phyloP scores from a whole-genome alignment of 2,113 vertebrate genomes.

The Seriola aureovittata region DNA sequence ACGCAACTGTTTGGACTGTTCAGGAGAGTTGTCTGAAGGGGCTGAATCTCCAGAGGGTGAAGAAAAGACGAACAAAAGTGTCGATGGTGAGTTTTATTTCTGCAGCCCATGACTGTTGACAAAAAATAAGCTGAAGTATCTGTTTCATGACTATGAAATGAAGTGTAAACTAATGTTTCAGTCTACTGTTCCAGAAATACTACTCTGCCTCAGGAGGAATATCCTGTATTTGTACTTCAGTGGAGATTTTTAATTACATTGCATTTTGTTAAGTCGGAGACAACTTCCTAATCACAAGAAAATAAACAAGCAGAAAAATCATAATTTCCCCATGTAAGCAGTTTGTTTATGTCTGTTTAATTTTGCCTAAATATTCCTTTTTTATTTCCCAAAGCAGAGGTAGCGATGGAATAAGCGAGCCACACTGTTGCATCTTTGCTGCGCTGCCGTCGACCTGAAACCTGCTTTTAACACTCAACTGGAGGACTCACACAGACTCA shows the following conservation, averaged over 20 bases:
- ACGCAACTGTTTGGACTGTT: background rate
- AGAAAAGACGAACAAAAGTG: constrained; percentile 67
- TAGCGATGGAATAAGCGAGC: constrained; percentile 65
- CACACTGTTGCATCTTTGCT: background rate
- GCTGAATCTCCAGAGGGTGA: constrained; percentile 70
- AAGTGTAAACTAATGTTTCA: background rate
- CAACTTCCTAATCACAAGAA: background rate
- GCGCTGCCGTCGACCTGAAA: constrained; percentile 33
- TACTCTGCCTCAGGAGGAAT: too few species aligned
- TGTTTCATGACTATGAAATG: background rate
- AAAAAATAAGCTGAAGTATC: constrained; percentile 7
- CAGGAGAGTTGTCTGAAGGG: constrained; percentile 81
- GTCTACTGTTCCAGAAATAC: background rate
- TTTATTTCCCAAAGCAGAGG: constrained; percentile 56
- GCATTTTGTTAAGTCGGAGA: background rate
- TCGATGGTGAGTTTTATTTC: constrained; percentile 70
- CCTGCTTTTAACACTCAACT: constrained; percentile 21
- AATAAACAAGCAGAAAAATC: background rate
- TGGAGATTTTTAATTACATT: background rate
- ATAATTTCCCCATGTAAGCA: background rate
- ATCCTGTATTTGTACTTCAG: background rate
- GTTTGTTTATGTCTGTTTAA: background rate
- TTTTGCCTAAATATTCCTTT: background rate
- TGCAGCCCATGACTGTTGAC: background rate
- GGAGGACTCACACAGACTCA: constrained; percentile 10